Conservation (phyloP, 2,113 vertebrate genomes). For the Chroicocephalus ridibundus region DNA sequence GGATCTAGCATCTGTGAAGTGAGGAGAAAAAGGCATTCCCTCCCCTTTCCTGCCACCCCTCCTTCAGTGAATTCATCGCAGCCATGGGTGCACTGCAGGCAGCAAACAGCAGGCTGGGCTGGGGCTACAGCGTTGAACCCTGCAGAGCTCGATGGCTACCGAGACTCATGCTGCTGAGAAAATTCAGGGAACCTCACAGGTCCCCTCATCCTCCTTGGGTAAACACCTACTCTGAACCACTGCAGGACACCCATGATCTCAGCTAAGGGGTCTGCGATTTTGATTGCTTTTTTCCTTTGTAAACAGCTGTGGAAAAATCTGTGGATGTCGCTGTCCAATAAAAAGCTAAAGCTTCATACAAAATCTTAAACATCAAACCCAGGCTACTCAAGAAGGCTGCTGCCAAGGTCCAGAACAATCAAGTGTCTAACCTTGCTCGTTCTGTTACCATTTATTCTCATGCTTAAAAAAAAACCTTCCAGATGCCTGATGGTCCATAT, state of each 20-base stretch:
- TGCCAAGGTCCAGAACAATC: neutral
- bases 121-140: neutral
- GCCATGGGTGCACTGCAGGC: neutral
- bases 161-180: neutral
- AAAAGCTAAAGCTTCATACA: neutral
- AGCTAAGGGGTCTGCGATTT: neutral
- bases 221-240: neutral
- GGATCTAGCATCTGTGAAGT: neutral
- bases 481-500: neutral
- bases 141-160: neutral
- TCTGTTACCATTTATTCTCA: neutral
- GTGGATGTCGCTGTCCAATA: neutral
- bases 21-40: neutral
- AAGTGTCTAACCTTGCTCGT: neutral
- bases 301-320: neutral
- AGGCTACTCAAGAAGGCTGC: neutral
- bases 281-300: neutral
- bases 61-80: neutral
- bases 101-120: neutral
- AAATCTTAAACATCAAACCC: neutral
- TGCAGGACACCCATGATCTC: neutral
- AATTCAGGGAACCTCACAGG: neutral
- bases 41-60: neutral
- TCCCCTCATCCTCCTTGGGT: neutral
- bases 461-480: neutral